phyloP scores from a whole-genome alignment of 2,113 vertebrate species.

The Centrocercus urophasianus region DNA sequence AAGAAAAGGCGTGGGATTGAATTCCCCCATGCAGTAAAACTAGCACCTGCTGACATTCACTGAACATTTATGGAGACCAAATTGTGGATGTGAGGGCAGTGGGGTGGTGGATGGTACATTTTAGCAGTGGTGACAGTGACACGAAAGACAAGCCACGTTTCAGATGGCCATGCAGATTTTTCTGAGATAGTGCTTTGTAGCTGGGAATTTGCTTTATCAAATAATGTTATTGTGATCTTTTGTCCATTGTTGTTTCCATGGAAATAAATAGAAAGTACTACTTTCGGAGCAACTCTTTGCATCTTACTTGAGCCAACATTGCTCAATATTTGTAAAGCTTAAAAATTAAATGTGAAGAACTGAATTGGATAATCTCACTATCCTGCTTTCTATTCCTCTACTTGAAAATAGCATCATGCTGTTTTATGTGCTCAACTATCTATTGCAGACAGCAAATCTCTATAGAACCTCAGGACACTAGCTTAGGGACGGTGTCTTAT shows the following conservation, averaged over 20 bases:
- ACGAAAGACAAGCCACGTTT: too few relatives aligned
- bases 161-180: too few relatives aligned
- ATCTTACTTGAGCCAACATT: background rate
- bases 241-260: background rate
- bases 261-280: background rate
- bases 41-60: too few relatives aligned
- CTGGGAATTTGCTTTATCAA: too few relatives aligned
- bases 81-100: too few relatives aligned
- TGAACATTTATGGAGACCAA: too few relatives aligned
- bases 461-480: background rate
- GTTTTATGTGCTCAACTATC: background rate
- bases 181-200: too few relatives aligned
- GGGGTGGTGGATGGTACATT: too few relatives aligned
- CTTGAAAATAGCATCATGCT: background rate
- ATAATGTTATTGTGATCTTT: background rate
- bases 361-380: constrained; percentile 26
- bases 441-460: background rate
- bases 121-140: background rate
- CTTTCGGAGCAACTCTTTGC: background rate
- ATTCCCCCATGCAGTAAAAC: too few relatives aligned
- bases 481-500: background rate
- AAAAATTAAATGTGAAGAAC: constrained; percentile 52
- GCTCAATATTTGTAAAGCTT: constrained; percentile 18
- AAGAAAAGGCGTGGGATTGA: too few relatives aligned
- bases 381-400: constrained; percentile 31